Evolutionary conservation across 1,140 invertebrate species (phyloP), one percentile per base, ranked within the genome.

Genomic region (Drosophila jambulina): DNA sequence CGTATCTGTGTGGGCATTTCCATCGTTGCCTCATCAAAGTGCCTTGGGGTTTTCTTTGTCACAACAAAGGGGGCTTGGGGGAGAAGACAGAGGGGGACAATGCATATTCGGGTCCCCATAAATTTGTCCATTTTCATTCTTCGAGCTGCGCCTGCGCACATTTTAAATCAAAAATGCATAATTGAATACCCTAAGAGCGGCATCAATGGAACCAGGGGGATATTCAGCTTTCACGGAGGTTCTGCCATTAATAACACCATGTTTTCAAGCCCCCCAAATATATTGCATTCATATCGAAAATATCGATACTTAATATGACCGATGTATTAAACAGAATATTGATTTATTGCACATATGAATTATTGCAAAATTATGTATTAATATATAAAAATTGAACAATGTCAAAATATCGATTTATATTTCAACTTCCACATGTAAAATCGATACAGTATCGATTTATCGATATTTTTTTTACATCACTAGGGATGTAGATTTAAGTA

Each of bases 151-250:
- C 82, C 78, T 69, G 67, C 69, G 68, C 79, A 82, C 77, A 84
- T 80, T 85, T 80, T 80, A 84, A 80, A 84, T 84, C 74, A 78
- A 86, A 85, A 63, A 74, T 75, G 57, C 70, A 85, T 86, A 75
- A 82, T 78, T 86, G 53, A 83, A 61, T 62, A 58, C 69, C 34
- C 69, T 72, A 21, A 36, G 0, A 10, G 13, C 15, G 32, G 32
- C 51, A 36, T 36, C 32, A 54, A 54, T 36, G 51, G 51, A 2
- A 21, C 21, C 32, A 2, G 15, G 15, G 51, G 21, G 19, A 9
- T 0, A 34, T 10, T 54, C 4, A 21, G 32, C 51, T 54, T 23
- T 10, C 8, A 8, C 19, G 5, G 13, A 6, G 51, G 32, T 1
- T 54, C 0, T 54, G 49, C 1, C 13, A 23, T 53, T 34, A 34